Base-by-base conservation (phyloP, 2,113 vertebrate species). In the Meleagris gallopavo region DNA sequence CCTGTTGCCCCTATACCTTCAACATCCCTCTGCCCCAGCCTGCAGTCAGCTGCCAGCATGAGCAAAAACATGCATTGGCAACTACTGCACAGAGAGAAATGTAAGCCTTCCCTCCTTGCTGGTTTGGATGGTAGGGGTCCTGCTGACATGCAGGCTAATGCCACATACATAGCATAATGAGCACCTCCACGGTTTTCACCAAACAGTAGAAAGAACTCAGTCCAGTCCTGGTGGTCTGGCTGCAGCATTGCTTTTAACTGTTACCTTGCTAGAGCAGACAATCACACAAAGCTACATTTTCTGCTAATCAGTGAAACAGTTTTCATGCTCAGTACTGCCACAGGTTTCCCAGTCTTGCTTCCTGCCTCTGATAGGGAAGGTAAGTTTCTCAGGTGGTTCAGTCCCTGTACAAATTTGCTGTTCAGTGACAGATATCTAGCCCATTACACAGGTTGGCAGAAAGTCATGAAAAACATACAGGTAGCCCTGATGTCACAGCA, bases 31-130 rank as follows among this genome's bases (percentile, higher is more conserved):
- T 92, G 92, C 52, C 72, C 50, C 29, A 74, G 76, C 22, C 61
- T 83, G 55, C 79, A 83, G 72, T 62, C 83, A 94, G 83, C 76
- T 92, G 69, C 95, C 88, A 95, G 67, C 43, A 92, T 41, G 62
- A 92, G 89, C 87, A 83, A 85, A 88, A 89, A 77, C 20, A 34
- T 3, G 24, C 0, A 0, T 1, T 92, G 87, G 64, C 71, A 91
- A 80, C 36, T 80, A 66, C 50, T 92, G 67, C 67, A 87, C 50
- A 76, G 54, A 45, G 30, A 86, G 93, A 92, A 94, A 94, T 30
- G 60, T 61, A 95, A 97, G 66, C 82, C 30, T 73, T 46, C 73
- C 75, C 38, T 76, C 60, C 76, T 8, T 7, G 60, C 50, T 88
- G 72, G 50, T 73, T 41, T 83, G 78, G 60, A 43, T 70, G 41